Conservation (phyloP, 1,140 invertebrate genomes). For the Lerema accius region DNA sequence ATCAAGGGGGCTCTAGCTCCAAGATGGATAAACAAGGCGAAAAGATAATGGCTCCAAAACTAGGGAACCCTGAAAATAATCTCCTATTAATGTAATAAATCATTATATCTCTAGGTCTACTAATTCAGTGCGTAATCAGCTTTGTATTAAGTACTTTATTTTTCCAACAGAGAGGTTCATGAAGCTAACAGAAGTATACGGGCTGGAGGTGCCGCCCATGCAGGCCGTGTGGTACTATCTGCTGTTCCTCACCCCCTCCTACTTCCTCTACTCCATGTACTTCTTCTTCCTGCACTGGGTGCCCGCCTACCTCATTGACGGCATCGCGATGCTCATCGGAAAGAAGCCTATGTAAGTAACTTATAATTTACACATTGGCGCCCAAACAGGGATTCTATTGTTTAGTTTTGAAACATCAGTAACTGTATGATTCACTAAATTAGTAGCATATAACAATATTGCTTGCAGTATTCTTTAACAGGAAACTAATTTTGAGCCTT, state of each 20-base stretch:
- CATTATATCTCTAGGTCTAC: background rate
- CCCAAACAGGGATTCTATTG: background rate
- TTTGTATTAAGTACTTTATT: slow-evolving; percentile 11
- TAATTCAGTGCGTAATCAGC: background rate
- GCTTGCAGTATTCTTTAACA: too few species aligned
- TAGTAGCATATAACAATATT: too few species aligned
- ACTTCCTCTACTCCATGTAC: slow-evolving; percentile 78
- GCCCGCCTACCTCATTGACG: slow-evolving; percentile 85
- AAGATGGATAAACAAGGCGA: too few species aligned
- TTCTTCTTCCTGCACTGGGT: slow-evolving; percentile 84
- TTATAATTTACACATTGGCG: background rate
- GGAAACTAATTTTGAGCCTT: too few species aligned
- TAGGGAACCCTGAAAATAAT: too few species aligned
- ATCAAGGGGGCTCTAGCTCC: too few species aligned
- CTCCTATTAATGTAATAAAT: too few species aligned
- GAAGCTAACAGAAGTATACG: slow-evolving; percentile 70
- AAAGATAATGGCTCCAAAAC: too few species aligned
- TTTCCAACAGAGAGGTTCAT: slow-evolving; percentile 77
- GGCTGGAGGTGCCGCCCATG: slow-evolving; percentile 63
- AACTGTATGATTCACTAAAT: too few species aligned
- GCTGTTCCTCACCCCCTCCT: slow-evolving; percentile 73
- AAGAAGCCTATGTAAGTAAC: slow-evolving; percentile 84
- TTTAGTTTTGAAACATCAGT: too few species aligned
- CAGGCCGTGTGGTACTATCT: slow-evolving; percentile 83
- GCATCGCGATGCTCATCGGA: slow-evolving; percentile 80